Conservation (phyloP, 1,140 invertebrate species). For the Forficula auricularia region DNA sequence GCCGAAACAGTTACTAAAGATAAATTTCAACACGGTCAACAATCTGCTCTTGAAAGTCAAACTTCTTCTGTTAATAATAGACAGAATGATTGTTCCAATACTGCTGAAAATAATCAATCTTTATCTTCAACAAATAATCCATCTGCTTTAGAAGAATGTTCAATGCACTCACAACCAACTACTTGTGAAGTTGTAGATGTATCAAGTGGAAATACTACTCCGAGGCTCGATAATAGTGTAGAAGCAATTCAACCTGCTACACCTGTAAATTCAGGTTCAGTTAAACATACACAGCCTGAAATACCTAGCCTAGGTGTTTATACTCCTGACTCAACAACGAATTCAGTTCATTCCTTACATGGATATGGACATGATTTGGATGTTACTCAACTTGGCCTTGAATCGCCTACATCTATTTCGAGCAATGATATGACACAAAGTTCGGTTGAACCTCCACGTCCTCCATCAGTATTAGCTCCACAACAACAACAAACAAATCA, state of each 20-base stretch:
- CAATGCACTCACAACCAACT: background rate
- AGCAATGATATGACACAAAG: slow-evolving; percentile 61
- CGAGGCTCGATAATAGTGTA: slow-evolving; percentile 12
- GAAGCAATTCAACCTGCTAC: slow-evolving; percentile 16
- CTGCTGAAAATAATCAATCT: too few species aligned
- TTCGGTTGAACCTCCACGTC: slow-evolving; percentile 42
- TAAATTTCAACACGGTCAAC: background rate
- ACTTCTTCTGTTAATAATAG: too few species aligned
- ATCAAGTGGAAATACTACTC: slow-evolving; percentile 13
- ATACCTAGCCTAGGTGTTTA: slow-evolving; percentile 63
- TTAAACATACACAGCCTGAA: slow-evolving; percentile 38
- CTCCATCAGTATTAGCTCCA: slow-evolving; percentile 22
- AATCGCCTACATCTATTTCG: slow-evolving; percentile 71
- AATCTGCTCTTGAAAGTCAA: too few species aligned
- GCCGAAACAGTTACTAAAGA: background rate
- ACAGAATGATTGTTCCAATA: too few species aligned
- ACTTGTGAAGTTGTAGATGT: slow-evolving; percentile 11
- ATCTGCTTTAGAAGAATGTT: too few species aligned
- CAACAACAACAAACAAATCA: slow-evolving; percentile 2
- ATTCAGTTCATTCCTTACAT: slow-evolving; percentile 64
- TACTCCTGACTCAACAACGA: slow-evolving; percentile 66
- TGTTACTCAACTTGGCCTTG: slow-evolving; percentile 61
- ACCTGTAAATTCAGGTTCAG: slow-evolving; percentile 23
- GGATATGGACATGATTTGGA: slow-evolving; percentile 54
- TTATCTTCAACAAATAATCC: too few species aligned